phyloP scores from a whole-genome alignment of 1,140 invertebrate genomes.

The Eumaeus atala region DNA sequence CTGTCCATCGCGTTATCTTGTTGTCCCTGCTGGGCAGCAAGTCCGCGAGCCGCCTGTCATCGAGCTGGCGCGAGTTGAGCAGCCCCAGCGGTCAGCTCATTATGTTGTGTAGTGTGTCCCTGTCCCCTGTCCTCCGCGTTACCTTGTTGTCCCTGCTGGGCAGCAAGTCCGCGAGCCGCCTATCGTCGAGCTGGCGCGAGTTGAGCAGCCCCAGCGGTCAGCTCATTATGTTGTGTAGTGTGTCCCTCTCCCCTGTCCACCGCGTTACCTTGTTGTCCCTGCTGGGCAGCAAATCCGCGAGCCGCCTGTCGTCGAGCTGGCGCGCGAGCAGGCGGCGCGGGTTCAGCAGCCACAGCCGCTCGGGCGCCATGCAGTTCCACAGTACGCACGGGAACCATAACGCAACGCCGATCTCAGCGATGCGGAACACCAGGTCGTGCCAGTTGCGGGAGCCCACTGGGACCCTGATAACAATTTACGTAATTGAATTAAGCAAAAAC shows the following conservation, averaged over 20 bases:
- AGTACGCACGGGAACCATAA: constrained; percentile 94
- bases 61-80: constrained; percentile 85
- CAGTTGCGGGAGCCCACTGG: constrained; percentile 91
- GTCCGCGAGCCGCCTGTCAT: constrained; percentile 47
- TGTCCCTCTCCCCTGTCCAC: constrained; percentile 85
- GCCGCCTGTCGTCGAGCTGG: constrained; percentile 66
- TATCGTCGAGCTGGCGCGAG: constrained; percentile 78
- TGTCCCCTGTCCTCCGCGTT: constrained; percentile 83
- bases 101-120: background rate
- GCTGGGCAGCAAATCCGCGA: constrained; percentile 30
- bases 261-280: constrained; percentile 30
- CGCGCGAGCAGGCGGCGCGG: constrained; percentile 86
- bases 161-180: constrained; percentile 33
- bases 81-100: constrained; percentile 85
- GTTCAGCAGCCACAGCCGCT: constrained; percentile 95
- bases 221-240: constrained; percentile 20
- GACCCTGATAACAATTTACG: constrained; percentile 80
- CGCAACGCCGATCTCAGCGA: constrained; percentile 94
- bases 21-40: constrained; percentile 24
- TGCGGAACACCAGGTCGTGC: constrained; percentile 92
- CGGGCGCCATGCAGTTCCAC: constrained; percentile 97
- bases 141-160: constrained; percentile 42
- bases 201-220: constrained; percentile 92
- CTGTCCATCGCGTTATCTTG: constrained; percentile 79
- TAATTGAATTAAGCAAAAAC: no score